Evolutionary conservation across 2,888 invertebrate genomes (phyloP).

Genomic region (Deilephila elpenor): DNA sequence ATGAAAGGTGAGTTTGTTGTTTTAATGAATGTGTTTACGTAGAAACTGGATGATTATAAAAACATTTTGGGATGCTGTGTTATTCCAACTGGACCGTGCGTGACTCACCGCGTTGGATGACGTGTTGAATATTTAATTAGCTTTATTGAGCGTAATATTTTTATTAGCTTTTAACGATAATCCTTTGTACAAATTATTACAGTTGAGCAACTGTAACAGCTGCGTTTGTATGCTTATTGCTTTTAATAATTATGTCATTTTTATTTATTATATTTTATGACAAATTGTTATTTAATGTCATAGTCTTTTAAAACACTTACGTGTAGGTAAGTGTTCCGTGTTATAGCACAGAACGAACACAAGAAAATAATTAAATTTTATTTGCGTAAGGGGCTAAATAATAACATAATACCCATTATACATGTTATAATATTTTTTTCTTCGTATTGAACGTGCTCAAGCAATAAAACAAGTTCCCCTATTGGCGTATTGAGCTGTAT

Average conservation of each 20-base stretch:
- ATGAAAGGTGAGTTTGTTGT: constrained; percentile 42
- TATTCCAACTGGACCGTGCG: constrained; percentile 79
- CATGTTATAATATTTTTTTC: too few species aligned
- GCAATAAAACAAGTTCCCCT: too few species aligned
- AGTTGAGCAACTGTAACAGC: neutral
- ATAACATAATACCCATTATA: too few species aligned
- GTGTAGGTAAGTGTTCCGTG: too few species aligned
- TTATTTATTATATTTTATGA: too few species aligned
- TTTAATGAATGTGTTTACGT: constrained; percentile 52
- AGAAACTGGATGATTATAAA: constrained; percentile 61
- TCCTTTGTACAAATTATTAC: constrained; percentile 1
- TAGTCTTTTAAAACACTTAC: too few species aligned
- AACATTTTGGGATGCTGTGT: constrained; percentile 77
- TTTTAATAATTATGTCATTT: neutral
- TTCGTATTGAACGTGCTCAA: too few species aligned
- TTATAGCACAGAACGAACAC: too few species aligned
- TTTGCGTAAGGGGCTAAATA: too few species aligned
- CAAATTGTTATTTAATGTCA: too few species aligned
- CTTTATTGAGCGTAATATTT: constrained; percentile 44
- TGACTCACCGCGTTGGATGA: constrained; percentile 49
- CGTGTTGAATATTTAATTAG: constrained; percentile 68
- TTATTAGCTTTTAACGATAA: constrained; percentile 38
- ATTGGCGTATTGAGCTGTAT: neutral
- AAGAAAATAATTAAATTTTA: too few species aligned
- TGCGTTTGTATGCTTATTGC: neutral